These are phyloP conservation scores for Amphibalanus amphitrite DNA, from an alignment of 1,140 invertebrate species.

Conservation along the genomic window DNA sequence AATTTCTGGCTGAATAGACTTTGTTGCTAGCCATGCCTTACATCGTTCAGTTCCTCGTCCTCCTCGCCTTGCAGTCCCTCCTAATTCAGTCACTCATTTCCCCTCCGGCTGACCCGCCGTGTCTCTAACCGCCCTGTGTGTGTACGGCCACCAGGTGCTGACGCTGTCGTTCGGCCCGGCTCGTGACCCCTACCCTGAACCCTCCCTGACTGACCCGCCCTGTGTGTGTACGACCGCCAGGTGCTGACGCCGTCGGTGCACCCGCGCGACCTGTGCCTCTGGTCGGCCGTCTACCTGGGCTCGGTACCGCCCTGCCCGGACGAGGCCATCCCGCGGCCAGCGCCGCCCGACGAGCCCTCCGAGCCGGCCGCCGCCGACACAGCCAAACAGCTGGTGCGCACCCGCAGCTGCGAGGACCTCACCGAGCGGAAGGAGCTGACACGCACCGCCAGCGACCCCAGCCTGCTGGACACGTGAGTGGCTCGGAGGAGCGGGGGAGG, in stretches of 20 bases:
- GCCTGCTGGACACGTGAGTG: not conserved
- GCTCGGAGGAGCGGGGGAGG: too few species aligned
- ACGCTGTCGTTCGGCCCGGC: slow-evolving; percentile 62
- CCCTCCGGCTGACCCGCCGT: too few species aligned
- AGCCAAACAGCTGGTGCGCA: not conserved
- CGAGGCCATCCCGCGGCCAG: not conserved
- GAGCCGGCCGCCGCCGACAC: not conserved
- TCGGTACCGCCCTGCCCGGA: not conserved
- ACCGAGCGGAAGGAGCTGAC: not conserved
- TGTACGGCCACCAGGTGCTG: slow-evolving; percentile 43
- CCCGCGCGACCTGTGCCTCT: slow-evolving; percentile 60
- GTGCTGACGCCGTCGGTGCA: slow-evolving; percentile 71
- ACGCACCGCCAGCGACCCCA: not conserved
- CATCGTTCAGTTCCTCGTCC: not conserved
- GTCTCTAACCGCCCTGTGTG: not conserved
- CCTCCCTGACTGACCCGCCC: too few species aligned
- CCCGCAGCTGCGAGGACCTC: not conserved
- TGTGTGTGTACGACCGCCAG: slow-evolving; percentile 28
- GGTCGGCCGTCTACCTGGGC: slow-evolving; percentile 64
- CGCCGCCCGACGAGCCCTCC: not conserved
- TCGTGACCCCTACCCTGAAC: slow-evolving; percentile 41
- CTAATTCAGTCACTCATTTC: not conserved
- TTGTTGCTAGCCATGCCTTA: not conserved
- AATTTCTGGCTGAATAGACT: too few species aligned
- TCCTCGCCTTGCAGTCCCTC: not conserved